Percentiles rank a stretch among this genome's conserved stretches.
Conservation (phyloP, 2,888 invertebrate species). For the Lomographa bimaculata region DNA sequence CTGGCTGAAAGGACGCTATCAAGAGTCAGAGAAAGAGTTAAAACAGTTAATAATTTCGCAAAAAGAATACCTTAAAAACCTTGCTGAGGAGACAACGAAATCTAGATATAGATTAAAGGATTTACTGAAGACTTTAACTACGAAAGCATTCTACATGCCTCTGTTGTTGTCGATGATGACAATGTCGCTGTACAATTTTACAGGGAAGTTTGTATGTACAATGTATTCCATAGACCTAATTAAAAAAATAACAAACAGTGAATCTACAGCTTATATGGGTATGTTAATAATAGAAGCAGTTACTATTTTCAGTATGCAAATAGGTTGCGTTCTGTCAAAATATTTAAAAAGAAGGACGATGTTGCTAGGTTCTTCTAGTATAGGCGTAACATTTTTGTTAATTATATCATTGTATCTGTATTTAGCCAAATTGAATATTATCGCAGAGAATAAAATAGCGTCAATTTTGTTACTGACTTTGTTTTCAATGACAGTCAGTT, state of each 20-base stretch:
- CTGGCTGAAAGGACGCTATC: constrained; percentile 39
- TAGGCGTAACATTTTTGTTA: constrained; percentile 42
- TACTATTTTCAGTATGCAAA: constrained; percentile 42
- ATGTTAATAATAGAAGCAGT: constrained; percentile 52
- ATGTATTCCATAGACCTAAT: constrained; percentile 30
- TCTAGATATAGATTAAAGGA: not conserved
- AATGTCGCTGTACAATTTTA: constrained; percentile 26
- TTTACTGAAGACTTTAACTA: constrained; percentile 22
- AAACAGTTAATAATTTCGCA: constrained; percentile 35
- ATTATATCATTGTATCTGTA: constrained; percentile 46
- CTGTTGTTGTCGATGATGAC: constrained; percentile 27
- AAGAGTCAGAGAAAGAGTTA: constrained; percentile 35
- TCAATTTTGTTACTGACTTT: constrained; percentile 41
- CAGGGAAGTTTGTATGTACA: constrained; percentile 20
- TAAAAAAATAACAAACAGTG: constrained; percentile 34
- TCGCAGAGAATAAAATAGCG: constrained; percentile 38
- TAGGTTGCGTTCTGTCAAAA: constrained; percentile 39
- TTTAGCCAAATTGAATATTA: constrained; percentile 35
- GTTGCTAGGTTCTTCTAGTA: constrained; percentile 36
- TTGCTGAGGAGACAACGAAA: constrained; percentile 8
- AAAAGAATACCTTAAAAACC: constrained; percentile 28
- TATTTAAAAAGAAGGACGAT: constrained; percentile 41
- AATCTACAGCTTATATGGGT: constrained; percentile 38
- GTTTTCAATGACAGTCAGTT: constrained; percentile 45
- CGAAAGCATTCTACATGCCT: constrained; percentile 34